Percentiles rank a stretch among this genome's conserved stretches.
phyloP scores from a whole-genome alignment of 1,140 invertebrate species.

The Eupeodes corollae region DNA sequence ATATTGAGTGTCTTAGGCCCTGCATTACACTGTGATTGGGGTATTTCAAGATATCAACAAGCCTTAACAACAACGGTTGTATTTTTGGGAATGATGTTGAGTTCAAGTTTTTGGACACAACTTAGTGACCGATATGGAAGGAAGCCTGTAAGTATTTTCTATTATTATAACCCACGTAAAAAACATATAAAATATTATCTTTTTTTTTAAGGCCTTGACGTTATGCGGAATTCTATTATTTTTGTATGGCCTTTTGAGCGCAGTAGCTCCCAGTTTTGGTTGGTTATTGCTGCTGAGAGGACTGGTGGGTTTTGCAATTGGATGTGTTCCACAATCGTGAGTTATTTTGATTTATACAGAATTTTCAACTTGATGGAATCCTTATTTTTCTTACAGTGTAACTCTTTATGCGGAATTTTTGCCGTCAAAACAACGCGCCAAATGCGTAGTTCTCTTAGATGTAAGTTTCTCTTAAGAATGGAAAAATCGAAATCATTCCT shows the following conservation, averaged over 20 bases:
- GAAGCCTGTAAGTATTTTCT: conserved; percentile 52
- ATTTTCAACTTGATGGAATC: background rate
- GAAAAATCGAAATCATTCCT: background rate
- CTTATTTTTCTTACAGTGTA: conserved; percentile 48
- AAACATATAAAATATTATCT: too few relatives aligned
- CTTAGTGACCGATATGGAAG: conserved; percentile 89
- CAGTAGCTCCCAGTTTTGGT: conserved; percentile 80
- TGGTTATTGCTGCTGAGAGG: conserved; percentile 85
- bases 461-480: too few relatives aligned
- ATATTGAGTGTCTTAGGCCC: conserved; percentile 88
- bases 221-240: conserved; percentile 80
- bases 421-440: conserved; percentile 82
- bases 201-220: conserved; percentile 59
- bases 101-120: conserved; percentile 91
- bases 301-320: conserved; percentile 90
- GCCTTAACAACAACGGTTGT: conserved; percentile 63
- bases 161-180: background rate
- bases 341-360: conserved; percentile 35
- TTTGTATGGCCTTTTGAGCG: conserved; percentile 82
- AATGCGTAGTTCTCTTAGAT: conserved; percentile 89
- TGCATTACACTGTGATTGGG: conserved; percentile 88
- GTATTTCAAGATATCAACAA: conserved; percentile 67
- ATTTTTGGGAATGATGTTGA: conserved; percentile 94
- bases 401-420: conserved; percentile 95
- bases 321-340: conserved; percentile 94